Conservation (phyloP, 1,140 invertebrate species). For the Lepidurus apus region DNA sequence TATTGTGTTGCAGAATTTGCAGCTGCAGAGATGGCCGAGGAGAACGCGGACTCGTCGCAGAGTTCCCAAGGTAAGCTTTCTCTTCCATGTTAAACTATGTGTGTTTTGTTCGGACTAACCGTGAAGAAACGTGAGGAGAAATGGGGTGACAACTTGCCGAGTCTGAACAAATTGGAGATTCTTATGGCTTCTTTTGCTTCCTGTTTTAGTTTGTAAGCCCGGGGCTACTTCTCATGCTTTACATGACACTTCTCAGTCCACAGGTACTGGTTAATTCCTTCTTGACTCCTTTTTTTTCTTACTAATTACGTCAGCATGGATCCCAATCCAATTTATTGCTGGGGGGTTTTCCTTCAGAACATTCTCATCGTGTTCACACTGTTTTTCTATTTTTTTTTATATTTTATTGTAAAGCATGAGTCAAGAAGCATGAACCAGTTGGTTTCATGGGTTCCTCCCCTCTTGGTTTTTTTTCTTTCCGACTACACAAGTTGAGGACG, state of each 20-base stretch:
- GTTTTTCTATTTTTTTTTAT: too few relatives aligned
- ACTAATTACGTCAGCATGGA: not conserved
- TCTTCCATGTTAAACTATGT: not conserved
- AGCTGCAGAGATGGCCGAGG: slow-evolving; percentile 12
- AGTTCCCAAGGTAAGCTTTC: not conserved
- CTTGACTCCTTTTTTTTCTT: slow-evolving; percentile 2
- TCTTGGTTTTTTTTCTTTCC: not conserved
- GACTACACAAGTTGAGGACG: slow-evolving; percentile 4
- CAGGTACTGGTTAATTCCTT: slow-evolving; percentile 14
- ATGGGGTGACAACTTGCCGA: not conserved
- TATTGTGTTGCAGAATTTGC: not conserved
- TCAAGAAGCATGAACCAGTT: slow-evolving; percentile 13
- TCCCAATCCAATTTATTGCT: not conserved
- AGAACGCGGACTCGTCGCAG: not conserved
- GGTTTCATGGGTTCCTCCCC: slow-evolving; percentile 6
- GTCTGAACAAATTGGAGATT: not conserved
- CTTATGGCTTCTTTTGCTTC: slow-evolving; percentile 11
- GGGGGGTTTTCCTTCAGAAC: not conserved
- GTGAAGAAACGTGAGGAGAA: not conserved
- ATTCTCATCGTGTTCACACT: not conserved
- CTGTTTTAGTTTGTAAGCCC: slow-evolving; percentile 19
- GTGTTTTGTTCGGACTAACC: not conserved
- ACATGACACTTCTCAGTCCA: not conserved
- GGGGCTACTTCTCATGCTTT: not conserved
- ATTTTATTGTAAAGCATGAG: slow-evolving; percentile 5